Evolutionary conservation across 2,888 invertebrate genomes (phyloP).

Genomic region (Ischnura elegans): DNA sequence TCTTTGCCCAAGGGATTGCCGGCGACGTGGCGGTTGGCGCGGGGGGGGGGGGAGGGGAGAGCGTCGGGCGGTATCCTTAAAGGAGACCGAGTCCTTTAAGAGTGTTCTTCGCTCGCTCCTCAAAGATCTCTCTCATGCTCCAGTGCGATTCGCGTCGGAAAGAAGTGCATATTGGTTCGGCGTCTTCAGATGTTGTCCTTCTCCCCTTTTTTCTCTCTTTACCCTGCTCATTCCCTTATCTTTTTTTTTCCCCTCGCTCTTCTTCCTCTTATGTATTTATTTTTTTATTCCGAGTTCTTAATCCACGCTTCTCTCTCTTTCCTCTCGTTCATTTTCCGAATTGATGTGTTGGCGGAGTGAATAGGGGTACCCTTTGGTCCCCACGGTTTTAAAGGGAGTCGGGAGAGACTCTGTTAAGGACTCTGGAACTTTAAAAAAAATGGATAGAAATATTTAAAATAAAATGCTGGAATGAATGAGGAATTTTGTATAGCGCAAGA

Average conservation of each 20-base stretch:
- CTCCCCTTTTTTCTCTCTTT: slow-evolving; percentile 25
- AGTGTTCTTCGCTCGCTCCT: slow-evolving; percentile 33
- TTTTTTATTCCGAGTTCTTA: neutral
- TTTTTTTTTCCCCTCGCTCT: neutral
- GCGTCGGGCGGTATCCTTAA: slow-evolving; percentile 30
- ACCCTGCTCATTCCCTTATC: no score
- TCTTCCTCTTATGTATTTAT: no score
- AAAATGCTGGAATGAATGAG: neutral
- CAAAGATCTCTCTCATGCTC: neutral
- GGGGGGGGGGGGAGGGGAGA: neutral
- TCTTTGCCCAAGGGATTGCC: slow-evolving; percentile 67
- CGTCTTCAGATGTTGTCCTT: slow-evolving; percentile 40
- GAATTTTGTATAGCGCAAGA: neutral
- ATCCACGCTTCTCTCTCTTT: neutral
- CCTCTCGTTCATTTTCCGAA: neutral
- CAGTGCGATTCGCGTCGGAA: neutral
- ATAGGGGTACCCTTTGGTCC: neutral
- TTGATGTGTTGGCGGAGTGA: neutral
- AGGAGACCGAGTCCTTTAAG: slow-evolving; percentile 50
- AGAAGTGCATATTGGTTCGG: slow-evolving; percentile 55
- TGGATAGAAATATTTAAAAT: no score
- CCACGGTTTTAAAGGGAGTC: neutral
- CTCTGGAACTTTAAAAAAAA: neutral
- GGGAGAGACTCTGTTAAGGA: neutral
- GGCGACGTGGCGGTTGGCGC: slow-evolving; percentile 49